phyloP scores from a whole-genome alignment of 2,113 vertebrate genomes.

The Pantherophis guttatus region DNA sequence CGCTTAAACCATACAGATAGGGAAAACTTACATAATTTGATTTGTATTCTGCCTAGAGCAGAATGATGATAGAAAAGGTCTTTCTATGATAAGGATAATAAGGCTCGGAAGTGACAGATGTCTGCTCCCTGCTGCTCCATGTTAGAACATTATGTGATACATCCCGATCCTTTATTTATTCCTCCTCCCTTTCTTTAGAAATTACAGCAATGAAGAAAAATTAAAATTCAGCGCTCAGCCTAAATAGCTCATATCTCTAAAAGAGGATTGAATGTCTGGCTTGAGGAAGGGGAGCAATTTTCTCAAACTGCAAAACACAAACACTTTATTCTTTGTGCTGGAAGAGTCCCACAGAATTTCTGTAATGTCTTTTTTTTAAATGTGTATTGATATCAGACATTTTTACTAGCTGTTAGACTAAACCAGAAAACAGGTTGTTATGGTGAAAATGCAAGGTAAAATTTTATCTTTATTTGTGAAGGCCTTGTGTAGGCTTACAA shows the following conservation, averaged over 20 bases:
- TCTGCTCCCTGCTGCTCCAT: constrained; percentile 34
- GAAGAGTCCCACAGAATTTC: background rate
- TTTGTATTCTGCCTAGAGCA: constrained; percentile 32
- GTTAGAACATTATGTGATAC: constrained; percentile 41
- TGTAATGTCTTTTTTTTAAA: background rate
- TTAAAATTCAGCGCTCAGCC: constrained; percentile 3
- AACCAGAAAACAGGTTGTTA: background rate
- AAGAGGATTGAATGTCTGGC: background rate
- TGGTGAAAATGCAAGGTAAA: background rate
- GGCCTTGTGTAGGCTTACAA: background rate
- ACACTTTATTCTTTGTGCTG: background rate
- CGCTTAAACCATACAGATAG: constrained; percentile 17
- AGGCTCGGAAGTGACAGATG: constrained; percentile 33
- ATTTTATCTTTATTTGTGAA: background rate
- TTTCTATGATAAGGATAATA: constrained; percentile 31
- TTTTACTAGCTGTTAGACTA: background rate
- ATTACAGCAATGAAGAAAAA: constrained; percentile 4
- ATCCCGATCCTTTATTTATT: constrained; percentile 22
- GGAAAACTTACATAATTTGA: constrained; percentile 22
- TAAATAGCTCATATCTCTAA: background rate
- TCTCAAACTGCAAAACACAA: background rate
- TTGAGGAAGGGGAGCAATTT: background rate
- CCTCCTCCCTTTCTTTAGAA: constrained; percentile 32
- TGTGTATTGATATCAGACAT: background rate
- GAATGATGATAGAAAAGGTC: background rate